phyloP scores from a whole-genome alignment of 2,113 vertebrate species.

The Chionomys nivalis region DNA sequence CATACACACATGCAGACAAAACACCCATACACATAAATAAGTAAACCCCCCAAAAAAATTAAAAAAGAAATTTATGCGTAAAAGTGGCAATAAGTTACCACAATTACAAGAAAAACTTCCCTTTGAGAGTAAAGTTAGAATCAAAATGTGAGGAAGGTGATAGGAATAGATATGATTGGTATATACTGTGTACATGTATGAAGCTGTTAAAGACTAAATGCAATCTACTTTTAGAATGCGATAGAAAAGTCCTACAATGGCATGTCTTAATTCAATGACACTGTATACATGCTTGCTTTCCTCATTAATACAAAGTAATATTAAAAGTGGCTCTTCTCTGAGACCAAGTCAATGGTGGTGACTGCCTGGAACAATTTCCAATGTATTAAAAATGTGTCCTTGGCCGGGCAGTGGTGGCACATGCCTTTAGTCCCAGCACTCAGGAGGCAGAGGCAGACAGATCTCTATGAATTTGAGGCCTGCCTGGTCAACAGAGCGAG shows the following conservation, averaged over 20 bases:
- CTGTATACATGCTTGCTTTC: neutral
- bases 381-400: neutral
- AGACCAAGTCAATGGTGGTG: neutral
- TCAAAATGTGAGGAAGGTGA: neutral
- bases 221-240: neutral
- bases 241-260: neutral
- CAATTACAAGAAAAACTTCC: neutral
- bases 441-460: no score
- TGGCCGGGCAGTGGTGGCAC: no score
- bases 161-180: no score
- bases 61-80: neutral
- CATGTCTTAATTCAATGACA: neutral
- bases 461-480: no score
- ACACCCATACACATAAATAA: neutral
- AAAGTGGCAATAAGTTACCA: neutral
- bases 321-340: neutral
- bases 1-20: neutral
- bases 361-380: neutral
- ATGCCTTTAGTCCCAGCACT: no score
- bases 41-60: neutral
- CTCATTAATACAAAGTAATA: neutral
- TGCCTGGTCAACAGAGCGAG: no score
- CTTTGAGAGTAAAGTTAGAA: neutral
- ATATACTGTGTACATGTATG: neutral
- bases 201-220: neutral